Evolutionary conservation across 53 echinoderm and acorn worm genomes (phyloP), one percentile per base, ranked within the genome.

Genomic region (Apostichopus leukothele): DNA sequence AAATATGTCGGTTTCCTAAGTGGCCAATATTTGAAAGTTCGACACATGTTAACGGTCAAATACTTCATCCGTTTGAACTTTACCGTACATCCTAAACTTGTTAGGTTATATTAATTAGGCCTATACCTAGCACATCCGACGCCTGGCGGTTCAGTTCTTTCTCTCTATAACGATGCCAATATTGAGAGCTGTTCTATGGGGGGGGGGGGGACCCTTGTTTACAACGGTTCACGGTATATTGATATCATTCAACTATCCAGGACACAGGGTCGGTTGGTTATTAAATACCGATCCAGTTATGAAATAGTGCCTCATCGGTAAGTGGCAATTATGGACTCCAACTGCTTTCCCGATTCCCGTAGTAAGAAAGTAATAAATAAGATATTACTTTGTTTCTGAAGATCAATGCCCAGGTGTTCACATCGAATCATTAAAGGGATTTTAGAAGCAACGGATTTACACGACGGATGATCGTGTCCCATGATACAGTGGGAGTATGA

Each of bases 271-370:
- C 71, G 71, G 20, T 54, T 22, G 26, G 81, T 81, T 59, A 81
- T 81, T 54, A 54, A 54, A 59, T 81, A 59, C 21, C 54, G 81
- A 55, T 81, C 23, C 11, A 81, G 55, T 81, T 54, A 81, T 57
- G 81, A 81, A 81, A 81, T 22, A 21, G 20, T 59, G 57, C 81
- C 81, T 81, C 57, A 19, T 16, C 21, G 81, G 19, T 81, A 81
- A 81, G 81, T 81, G 81, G 81, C 81, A 81, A 81, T 81, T 81
- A 81, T 52, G 81, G 55, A 57, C 59, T n/a, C 81, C 81, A 20
- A 81, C 81, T 81, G 81, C 39, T 81, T 81, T n/a, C 59, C 6
- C 81, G 54, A 81, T 57, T 81, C 59, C 81, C 21, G 81, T 59
- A 57, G 18, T 71, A 71, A 71, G 71, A 19, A 71, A 21, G 6